Evolutionary conservation across 2,797 vertebrate species (phyloP), one percentile per base, ranked within the genome.

Genomic region (Harpagifer antarcticus): DNA sequence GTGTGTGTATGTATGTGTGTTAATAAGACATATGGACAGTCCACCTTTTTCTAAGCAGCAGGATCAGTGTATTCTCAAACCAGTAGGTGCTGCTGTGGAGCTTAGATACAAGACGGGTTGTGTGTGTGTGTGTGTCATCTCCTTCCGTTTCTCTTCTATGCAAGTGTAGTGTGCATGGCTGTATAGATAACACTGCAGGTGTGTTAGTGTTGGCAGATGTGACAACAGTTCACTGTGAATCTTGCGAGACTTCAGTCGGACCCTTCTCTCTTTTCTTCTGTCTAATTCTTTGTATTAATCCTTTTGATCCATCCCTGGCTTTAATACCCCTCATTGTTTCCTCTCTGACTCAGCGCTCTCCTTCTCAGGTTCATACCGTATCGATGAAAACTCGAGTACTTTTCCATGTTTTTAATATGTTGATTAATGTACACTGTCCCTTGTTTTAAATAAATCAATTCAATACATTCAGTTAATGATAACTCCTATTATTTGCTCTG

Each of bases 61-160:
- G 65, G 49, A 68, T 81, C 42, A 54, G 50, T 37, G 47, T 9
- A 58, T 27, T 43, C 43, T 53, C 62, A 23, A 15, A 45, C 90
- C 91, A 90, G 85, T 78, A 92, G 91, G 91, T 86, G 92, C 77
- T 86, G 92, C 90, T 93, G 90, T 89, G 84, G 89, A 73, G 88
- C 90, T 84, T 15, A 67, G 61, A 69, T 74, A 43, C 47, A 70
- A 43, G 14, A 6, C 12, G 44, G 3, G 23, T n/a, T 54, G 54
- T 54, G 53, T 10, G 15, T 14, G 12, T 23, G 54, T 45, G 45
- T 23, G 55, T 56, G 48, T 54, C n/a, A 47, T 27, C 43, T 55
- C 66, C 71, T 76, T 76, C 66, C 81, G 63, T 74, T 74, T 81
- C 67, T 59, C 33, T 47, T 7, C 54, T 64, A 45, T 44, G 70